Evolutionary conservation across 2,888 invertebrate species (phyloP).

Genomic region (Orchesellides sinensis): DNA sequence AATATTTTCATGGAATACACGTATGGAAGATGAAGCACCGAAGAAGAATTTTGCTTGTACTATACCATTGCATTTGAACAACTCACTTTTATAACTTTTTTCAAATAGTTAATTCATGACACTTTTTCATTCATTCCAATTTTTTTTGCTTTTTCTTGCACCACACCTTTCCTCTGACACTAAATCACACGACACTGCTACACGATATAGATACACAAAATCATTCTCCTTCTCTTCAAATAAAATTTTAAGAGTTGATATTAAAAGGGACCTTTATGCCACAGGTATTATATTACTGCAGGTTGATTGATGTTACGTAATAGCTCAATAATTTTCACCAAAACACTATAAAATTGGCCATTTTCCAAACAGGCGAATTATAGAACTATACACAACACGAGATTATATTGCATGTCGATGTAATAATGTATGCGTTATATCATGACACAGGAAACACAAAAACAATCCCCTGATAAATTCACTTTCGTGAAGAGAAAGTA

Average conservation of each 20-base stretch:
- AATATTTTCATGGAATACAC: slow-evolving; percentile 62
- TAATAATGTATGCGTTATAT: too few species aligned
- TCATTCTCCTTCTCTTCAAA: too few species aligned
- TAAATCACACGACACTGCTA: too few species aligned
- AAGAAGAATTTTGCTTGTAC: slow-evolving; percentile 28
- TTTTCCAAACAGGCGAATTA: slow-evolving; percentile 21
- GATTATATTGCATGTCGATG: too few species aligned
- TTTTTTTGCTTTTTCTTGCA: neutral
- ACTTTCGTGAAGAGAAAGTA: slow-evolving; percentile 35
- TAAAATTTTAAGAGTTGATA: too few species aligned
- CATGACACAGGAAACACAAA: slow-evolving; percentile 13
- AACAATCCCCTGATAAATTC: slow-evolving; percentile 24
- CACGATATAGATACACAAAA: too few species aligned
- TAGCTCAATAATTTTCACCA: slow-evolving; percentile 43
- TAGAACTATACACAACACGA: neutral
- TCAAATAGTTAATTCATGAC: slow-evolving; percentile 41
- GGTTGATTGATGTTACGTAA: neutral
- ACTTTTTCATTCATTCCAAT: slow-evolving; percentile 1
- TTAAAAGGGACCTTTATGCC: slow-evolving; percentile 15
- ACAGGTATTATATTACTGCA: neutral
- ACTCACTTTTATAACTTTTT: neutral
- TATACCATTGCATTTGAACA: neutral
- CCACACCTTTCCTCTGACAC: too few species aligned
- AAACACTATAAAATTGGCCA: slow-evolving; percentile 33
- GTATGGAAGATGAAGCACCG: slow-evolving; percentile 41